phyloP scores from a whole-genome alignment of 2,888 invertebrate species.

The Drosophila kambysellisi region DNA sequence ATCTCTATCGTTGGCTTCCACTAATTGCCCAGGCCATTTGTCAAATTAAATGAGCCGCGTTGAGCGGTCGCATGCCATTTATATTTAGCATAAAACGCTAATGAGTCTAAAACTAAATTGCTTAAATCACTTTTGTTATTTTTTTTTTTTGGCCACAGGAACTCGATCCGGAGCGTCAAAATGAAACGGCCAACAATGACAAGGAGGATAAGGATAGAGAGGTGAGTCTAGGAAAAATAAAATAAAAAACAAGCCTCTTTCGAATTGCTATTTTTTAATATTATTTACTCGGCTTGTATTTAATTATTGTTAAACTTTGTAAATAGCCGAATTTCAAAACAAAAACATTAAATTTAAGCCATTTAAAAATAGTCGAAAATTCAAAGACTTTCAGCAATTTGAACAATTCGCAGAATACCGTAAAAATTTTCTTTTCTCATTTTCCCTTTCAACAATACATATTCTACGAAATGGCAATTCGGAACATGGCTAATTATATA shows the following conservation, averaged over 20 bases:
- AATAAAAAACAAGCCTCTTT: not conserved
- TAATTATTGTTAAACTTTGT: not conserved
- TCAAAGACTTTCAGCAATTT: slow-evolving; percentile 7
- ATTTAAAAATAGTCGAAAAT: slow-evolving; percentile 21
- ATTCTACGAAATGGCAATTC: slow-evolving; percentile 25
- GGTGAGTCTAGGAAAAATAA: slow-evolving; percentile 46
- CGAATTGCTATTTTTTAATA: not conserved
- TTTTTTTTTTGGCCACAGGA: slow-evolving; percentile 86
- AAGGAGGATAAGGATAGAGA: slow-evolving; percentile 85
- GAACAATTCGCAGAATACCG: slow-evolving; percentile 17
- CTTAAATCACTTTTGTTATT: slow-evolving; percentile 5
- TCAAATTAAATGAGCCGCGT: slow-evolving; percentile 58
- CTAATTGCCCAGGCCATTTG: slow-evolving; percentile 57
- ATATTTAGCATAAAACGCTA: slow-evolving; percentile 40
- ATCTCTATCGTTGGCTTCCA: not conserved
- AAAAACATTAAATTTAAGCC: not conserved
- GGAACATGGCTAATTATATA: slow-evolving; percentile 39
- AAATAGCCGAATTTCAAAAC: not conserved
- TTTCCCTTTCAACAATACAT: slow-evolving; percentile 1
- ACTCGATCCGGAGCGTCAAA: slow-evolving; percentile 89
- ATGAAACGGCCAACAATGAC: slow-evolving; percentile 85
- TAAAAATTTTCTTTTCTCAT: slow-evolving; percentile 10
- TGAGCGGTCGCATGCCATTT: slow-evolving; percentile 31
- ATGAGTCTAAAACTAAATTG: slow-evolving; percentile 44
- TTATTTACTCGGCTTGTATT: not conserved